Base-by-base conservation (phyloP, 1,140 invertebrate species). In the Drosophila ogumai region DNA sequence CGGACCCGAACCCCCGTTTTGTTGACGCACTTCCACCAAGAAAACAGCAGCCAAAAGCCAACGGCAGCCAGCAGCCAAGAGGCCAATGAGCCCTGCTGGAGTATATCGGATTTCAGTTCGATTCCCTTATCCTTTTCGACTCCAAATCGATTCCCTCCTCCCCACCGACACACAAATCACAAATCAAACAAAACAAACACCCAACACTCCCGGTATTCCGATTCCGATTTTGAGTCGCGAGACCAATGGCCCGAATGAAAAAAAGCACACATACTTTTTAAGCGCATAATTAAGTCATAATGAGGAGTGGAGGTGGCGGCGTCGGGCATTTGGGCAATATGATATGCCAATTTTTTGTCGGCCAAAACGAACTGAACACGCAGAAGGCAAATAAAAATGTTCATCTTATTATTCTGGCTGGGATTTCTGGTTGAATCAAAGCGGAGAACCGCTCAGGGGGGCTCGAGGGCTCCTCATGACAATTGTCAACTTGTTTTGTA, bases 201-300 rank as follows among this genome's bases (percentile, higher is more conserved):
- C 31, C 28, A 40, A 25, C 1, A 25, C 17, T 19, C 56, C 56
- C 46, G 19, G 17, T 15, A 75, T n/a, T 19, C 31, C 47, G 32
- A 43, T 56, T 28, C 55, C 43, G n/a, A 58, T 67, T 25, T 19
- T 40, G 34, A 32, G n/a, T 34, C 47, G 34, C 63, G 52, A 76
- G 76, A 69, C 67, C 77, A 86, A 81, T 85, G 77, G 56, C 80
- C 79, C 50, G 75, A 69, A 32, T 36, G 9, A 50, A 47, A 67
- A 68, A 80, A 85, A 71, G 68, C 81, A 78, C 60, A 75, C 43
- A 52, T 52, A 58, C 73, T 87, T 76, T 75, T 85, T 49, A 75
- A 78, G 77, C 86, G 78, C 86, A 90, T 90, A 90, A 90, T 90
- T 90, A 90, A 90, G 81, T 90, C 85, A 90, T 90, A 90, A 90